Evolutionary conservation across 2,888 invertebrate genomes (phyloP), one percentile per base, ranked within the genome.

Genomic region (Tetragonisca angustula): DNA sequence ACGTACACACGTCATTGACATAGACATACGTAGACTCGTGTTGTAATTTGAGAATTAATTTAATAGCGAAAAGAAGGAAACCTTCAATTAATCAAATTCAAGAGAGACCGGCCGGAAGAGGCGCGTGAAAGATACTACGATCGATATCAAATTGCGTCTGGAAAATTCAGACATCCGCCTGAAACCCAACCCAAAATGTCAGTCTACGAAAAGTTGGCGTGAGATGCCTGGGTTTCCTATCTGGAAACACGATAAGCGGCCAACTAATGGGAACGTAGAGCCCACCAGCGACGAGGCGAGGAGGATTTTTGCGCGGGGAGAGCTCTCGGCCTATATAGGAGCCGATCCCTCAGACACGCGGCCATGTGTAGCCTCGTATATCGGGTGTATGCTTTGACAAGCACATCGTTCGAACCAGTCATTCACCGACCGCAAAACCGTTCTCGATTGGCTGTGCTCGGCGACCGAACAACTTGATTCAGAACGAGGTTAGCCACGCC

Each of bases 401-500:
- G 81, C 85, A 78, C 85, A 84, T 84, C 85, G 85, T 81, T 80
- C 85, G 77, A 85, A 79, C 83, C 79, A 87, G 88, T 89, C 88
- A 86, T 89, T 89, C 88, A 89, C 82, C 88, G 87, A 87, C 80
- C 87, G 85, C 89, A 84, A 88, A 84, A 43, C 43, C 86, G 85
- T 81, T 87, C 89, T 84, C 85, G 89, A 89, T 89, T 89, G 88
- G 87, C 79, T 82, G 81, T 89, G 89, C 80, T 88, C 83, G 85
- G n/a, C 87, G 89, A 89, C 83, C 88, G 88, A 84, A 79, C 87
- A 75, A 79, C 89, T 89, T 86, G 86, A 89, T 89, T 89, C 88
- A 86, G 86, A 89, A 89, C 85, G 89, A 87, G 88, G 88, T 88
- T 89, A 87, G 83, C 87, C 82, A 73, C 81, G 81, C 67, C 80